Percentiles rank a stretch among this genome's conserved stretches.
These are phyloP conservation scores for Varecia variegata DNA, from an alignment of 2,797 vertebrate species.

Conservation along the genomic window DNA sequence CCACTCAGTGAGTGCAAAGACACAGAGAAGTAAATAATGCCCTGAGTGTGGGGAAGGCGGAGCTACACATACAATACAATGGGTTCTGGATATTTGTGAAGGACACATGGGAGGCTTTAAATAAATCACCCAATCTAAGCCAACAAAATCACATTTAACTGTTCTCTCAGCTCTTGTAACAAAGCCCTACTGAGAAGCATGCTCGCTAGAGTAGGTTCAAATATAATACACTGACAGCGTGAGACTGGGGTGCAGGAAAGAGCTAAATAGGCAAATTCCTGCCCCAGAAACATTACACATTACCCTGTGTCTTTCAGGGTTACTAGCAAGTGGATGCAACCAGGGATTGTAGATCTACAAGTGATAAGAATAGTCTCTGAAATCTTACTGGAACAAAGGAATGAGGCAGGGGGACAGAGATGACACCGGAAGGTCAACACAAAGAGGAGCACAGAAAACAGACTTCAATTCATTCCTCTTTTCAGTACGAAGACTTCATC, in stretches of 20 bases:
- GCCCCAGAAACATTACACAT: background rate
- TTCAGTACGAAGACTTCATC: background rate
- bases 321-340: background rate
- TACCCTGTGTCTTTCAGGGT: background rate
- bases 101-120: background rate
- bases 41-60: accelerated
- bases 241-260: background rate
- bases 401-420: background rate
- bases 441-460: background rate
- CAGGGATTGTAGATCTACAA: background rate
- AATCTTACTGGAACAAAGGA: background rate
- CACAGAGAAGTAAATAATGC: background rate
- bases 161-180: background rate
- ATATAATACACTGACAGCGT: background rate
- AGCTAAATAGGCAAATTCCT: background rate
- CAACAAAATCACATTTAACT: background rate
- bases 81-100: background rate
- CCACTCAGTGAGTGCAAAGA: background rate
- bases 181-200: background rate
- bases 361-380: background rate
- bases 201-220: background rate
- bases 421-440: background rate
- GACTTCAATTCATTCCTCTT: background rate
- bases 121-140: background rate
- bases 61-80: background rate